Conservation (phyloP, 2,797 vertebrate genomes). For the Pyrocephalus nanus region DNA sequence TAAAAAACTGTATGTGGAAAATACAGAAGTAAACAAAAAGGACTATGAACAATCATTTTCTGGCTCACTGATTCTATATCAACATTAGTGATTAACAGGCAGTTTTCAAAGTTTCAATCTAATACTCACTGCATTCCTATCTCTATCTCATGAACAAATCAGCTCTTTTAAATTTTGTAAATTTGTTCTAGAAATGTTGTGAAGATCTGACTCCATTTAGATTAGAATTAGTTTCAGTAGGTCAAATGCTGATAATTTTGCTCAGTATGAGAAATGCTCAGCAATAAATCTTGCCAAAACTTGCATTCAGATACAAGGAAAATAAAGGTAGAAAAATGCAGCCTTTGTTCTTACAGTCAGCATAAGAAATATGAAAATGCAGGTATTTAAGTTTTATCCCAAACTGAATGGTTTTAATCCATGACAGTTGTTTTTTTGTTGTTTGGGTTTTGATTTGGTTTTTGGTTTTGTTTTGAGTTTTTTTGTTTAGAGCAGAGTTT, state of each 20-base stretch:
- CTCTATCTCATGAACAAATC: not conserved
- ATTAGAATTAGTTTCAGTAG: not conserved
- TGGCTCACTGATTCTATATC: not conserved
- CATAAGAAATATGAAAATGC: not conserved
- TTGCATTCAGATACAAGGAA: not conserved
- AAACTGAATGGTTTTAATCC: not conserved
- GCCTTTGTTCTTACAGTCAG: not conserved
- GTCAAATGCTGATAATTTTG: not conserved
- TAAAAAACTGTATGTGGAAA: not conserved
- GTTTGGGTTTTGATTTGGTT: not conserved
- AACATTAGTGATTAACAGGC: conserved; percentile 9
- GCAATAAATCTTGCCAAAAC: not conserved
- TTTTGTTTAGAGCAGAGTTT: not conserved
- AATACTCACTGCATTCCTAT: not conserved
- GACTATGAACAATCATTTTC: not conserved
- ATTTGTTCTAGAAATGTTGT: not conserved
- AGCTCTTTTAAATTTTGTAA: not conserved
- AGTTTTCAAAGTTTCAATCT: conserved; percentile 5
- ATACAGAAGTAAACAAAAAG: not conserved
- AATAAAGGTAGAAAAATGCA: not conserved
- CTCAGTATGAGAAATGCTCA: not conserved
- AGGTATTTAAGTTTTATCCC: not conserved
- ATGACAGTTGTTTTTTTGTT: not conserved
- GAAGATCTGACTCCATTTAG: not conserved
- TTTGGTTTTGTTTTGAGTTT: rapidly evolving